phyloP scores from a whole-genome alignment of 2,113 vertebrate genomes.

The Puntigrus tetrazona region DNA sequence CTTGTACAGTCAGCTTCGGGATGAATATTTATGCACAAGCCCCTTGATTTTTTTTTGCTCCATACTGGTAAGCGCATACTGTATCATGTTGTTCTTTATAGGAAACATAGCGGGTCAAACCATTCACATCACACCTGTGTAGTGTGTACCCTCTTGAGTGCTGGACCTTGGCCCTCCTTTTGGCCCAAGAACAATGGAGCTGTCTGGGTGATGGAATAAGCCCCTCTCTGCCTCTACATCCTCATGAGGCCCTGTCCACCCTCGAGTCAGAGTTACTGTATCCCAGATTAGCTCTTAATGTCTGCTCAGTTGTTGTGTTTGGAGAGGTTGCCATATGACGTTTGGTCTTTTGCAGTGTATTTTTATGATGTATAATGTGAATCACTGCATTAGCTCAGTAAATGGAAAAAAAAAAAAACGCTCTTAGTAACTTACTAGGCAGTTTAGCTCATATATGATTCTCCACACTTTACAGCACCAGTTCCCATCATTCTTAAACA shows the following conservation, averaged over 20 bases:
- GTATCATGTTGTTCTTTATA: not conserved
- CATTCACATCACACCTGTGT: constrained; percentile 55
- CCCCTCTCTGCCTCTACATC: constrained; percentile 38
- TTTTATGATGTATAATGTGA: not conserved
- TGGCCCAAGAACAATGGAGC: constrained; percentile 66
- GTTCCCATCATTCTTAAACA: constrained; percentile 43
- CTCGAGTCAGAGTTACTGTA: constrained; percentile 60
- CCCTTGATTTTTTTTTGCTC: not conserved
- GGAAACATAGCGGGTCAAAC: constrained; percentile 56
- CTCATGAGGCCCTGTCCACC: constrained; percentile 14
- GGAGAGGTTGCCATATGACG: not conserved
- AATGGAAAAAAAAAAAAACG: not conserved
- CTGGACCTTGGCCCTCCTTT: constrained; percentile 52
- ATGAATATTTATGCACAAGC: not conserved
- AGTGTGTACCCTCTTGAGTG: constrained; percentile 41
- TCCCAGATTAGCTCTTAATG: constrained; percentile 30
- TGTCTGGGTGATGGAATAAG: constrained; percentile 69
- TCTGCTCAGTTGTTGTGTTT: not conserved
- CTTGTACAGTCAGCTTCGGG: not conserved
- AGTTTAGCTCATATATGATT: constrained; percentile 33
- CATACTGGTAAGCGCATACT: not conserved
- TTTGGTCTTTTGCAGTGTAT: not conserved
- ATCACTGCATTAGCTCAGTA: not conserved
- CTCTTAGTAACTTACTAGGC: not conserved
- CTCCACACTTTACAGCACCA: constrained; percentile 29